phyloP scores from a whole-genome alignment of 2,797 vertebrate genomes.

The Podargus strigoides region DNA sequence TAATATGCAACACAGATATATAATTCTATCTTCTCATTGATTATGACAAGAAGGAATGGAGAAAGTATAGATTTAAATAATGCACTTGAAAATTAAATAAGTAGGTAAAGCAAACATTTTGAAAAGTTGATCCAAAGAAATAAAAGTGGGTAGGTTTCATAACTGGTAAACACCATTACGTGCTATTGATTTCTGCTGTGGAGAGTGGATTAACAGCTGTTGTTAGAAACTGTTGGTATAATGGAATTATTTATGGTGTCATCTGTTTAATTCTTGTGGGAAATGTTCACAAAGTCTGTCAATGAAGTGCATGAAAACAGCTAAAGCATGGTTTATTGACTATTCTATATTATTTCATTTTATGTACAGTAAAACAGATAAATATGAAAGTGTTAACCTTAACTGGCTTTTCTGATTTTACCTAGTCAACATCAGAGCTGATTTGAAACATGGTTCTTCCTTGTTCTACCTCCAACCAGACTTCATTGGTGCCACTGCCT shows the following conservation, averaged over 20 bases:
- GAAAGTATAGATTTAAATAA: not conserved
- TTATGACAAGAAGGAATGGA: not conserved
- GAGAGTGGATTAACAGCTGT: conserved; percentile 46
- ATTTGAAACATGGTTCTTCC: not conserved
- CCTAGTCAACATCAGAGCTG: not conserved
- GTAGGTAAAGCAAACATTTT: not conserved
- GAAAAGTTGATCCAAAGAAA: not conserved
- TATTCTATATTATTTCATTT: conserved; percentile 16
- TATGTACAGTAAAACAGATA: not conserved
- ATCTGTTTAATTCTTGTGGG: conserved; percentile 51
- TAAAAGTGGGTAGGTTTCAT: not conserved
- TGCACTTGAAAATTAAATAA: not conserved
- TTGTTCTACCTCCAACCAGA: not conserved
- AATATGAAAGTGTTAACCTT: not conserved
- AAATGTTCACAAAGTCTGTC: conserved; percentile 50
- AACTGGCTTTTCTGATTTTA: not conserved
- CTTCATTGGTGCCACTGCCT: not conserved
- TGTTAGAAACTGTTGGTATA: conserved; percentile 56
- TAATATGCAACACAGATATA: not conserved
- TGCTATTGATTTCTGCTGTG: not conserved
- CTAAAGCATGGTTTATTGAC: conserved; percentile 22
- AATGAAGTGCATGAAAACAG: conserved; percentile 32
- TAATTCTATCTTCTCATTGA: not conserved
- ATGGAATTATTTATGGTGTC: conserved; percentile 65
- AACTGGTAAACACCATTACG: not conserved